Evolutionary conservation across 2,113 vertebrate genomes (phyloP).

Genomic region (Hemibates koningsi): DNA sequence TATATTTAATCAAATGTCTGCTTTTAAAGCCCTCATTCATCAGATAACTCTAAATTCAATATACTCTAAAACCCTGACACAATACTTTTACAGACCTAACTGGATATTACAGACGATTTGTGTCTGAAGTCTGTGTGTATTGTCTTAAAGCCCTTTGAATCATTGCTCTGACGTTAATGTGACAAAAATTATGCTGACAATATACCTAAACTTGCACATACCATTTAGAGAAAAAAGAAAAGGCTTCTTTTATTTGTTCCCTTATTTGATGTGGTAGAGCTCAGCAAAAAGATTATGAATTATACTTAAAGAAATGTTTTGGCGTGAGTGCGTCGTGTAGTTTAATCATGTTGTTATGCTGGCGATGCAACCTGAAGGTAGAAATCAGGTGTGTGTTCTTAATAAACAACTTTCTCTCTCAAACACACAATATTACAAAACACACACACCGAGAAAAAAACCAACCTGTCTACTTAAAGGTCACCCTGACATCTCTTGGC

Average conservation of each 20-base stretch:
- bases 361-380: background rate
- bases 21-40: background rate
- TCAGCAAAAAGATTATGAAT: background rate
- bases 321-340: background rate
- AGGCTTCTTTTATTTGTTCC: background rate
- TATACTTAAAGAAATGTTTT: background rate
- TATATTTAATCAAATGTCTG: background rate
- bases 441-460: background rate
- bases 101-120: background rate
- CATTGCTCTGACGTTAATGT: background rate
- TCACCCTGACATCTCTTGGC: constrained; percentile 31
- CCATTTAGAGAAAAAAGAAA: background rate
- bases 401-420: background rate
- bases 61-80: background rate
- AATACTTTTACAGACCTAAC: background rate
- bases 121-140: background rate
- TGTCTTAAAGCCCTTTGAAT: background rate
- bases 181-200: background rate
- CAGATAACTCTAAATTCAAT: background rate
- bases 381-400: background rate
- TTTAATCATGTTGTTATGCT: background rate
- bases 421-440: background rate
- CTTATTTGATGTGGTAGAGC: background rate
- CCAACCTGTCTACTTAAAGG: constrained; percentile 37
- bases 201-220: background rate